Percentiles rank a stretch among this genome's conserved stretches.
Conservation (phyloP, 2,797 vertebrate species). For the Anableps anableps region DNA sequence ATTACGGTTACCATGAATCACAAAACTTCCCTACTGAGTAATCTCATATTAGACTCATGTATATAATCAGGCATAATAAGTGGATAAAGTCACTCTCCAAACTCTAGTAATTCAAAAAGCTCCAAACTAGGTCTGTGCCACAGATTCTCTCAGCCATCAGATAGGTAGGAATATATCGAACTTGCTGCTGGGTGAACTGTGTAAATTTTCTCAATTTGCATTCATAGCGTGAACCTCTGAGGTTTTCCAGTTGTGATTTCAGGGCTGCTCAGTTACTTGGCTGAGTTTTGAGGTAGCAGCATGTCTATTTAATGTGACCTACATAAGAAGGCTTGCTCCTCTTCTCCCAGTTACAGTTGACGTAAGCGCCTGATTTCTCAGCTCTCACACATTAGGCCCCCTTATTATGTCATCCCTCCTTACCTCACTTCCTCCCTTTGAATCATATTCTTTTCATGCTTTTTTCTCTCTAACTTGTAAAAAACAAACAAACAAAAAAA, state of each 20-base stretch:
- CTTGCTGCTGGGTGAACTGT: conserved; percentile 5
- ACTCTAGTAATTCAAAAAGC: conserved; percentile 43
- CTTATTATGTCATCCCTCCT: conserved; percentile 74
- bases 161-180: not conserved
- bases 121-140: conserved; percentile 22
- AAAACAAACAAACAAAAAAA: not conserved
- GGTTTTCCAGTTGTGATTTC: conserved; percentile 44
- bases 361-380: conserved; percentile 66
- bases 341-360: conserved; percentile 83
- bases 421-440: conserved; percentile 17
- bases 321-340: conserved; percentile 74
- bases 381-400: conserved; percentile 58
- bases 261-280: conserved; percentile 48
- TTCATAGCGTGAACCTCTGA: not conserved
- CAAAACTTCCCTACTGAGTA: not conserved
- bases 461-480: conserved; percentile 9
- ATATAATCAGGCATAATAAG: conserved; percentile 9
- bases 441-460: conserved; percentile 28
- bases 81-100: conserved; percentile 16
- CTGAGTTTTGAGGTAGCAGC: conserved; percentile 59
- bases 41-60: conserved; percentile 5
- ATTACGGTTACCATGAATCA: conserved; percentile 1
- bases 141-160: conserved; percentile 21
- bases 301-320: conserved; percentile 83
- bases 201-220: conserved; percentile 15